These are phyloP conservation scores for Cryptus armator DNA, from an alignment of 2,888 invertebrate species.

Conservation along the genomic window DNA sequence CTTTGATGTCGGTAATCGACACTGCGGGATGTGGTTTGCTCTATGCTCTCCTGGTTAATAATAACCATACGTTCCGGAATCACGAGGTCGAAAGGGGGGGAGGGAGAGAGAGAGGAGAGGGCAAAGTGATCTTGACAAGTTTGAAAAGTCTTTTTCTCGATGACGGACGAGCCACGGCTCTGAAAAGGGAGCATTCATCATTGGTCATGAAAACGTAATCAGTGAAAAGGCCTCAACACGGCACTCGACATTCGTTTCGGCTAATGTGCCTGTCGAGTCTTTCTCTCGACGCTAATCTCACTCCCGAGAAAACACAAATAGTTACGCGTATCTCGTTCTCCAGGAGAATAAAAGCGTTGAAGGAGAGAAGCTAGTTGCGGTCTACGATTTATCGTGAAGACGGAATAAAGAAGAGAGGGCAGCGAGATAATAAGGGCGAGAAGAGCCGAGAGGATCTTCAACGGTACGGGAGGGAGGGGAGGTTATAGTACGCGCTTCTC, in stretches of 20 bases:
- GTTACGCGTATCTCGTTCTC: not conserved
- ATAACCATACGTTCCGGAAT: too few species aligned
- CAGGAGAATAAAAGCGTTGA: not conserved
- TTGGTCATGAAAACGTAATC: conserved; percentile 12
- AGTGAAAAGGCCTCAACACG: not conserved
- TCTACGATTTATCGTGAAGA: conserved; percentile 33
- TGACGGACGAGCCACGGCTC: too few species aligned
- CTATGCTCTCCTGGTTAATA: too few species aligned
- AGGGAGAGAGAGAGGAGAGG: too few species aligned
- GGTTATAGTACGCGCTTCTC: conserved; percentile 32
- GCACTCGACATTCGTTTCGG: not conserved
- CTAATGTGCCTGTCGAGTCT: conserved; percentile 3
- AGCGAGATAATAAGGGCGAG: conserved; percentile 57
- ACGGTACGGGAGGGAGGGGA: conserved; percentile 75
- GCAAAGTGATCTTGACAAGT: too few species aligned
- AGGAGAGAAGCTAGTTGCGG: conserved; percentile 22
- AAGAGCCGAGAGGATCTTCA: conserved; percentile 75
- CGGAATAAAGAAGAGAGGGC: conserved; percentile 50
- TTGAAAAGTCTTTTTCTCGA: too few species aligned
- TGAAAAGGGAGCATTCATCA: too few species aligned
- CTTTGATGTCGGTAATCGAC: too few species aligned
- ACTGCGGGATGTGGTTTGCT: too few species aligned
- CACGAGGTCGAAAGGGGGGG: too few species aligned
- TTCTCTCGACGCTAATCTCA: not conserved
- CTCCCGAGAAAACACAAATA: not conserved